Evolutionary conservation across 1,140 invertebrate species (phyloP), one percentile per base, ranked within the genome.

Genomic region (Tetragonula clypearis): DNA sequence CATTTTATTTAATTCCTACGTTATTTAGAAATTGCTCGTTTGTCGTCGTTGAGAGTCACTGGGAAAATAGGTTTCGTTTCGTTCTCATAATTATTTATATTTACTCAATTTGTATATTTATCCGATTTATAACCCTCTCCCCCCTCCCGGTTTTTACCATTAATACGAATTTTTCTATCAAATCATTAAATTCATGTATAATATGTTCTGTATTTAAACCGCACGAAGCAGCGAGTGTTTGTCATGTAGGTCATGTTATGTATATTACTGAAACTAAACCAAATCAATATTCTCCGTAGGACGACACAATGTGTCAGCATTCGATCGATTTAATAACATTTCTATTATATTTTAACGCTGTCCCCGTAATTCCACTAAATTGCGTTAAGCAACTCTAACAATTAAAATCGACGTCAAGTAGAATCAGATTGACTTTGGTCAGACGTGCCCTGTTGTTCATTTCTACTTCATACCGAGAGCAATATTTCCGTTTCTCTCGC

Each of bases 61-160:
- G 26, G 12, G 2, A 49, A 30, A 66, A 56, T 1, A 2, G 21
- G 35, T 14, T n/a, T 1, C 56, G 35, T 14, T n/a, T 1, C 56
- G 19, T 49, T 11, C n/a, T 58, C 53, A 0, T 77, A 21, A 49
- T 77, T 77, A 83, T 76, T 15, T 53, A 77, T 83, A 69, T 83
- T 49, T 19, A 21, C 12, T 1, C 14, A 19, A 17, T 9, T 2
- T 21, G 21, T 17, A n/a, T n/a, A n/a, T n/a, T n/a, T n/a, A n/a
- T 6, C n/a, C 35, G 21, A 55, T 55, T 60, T 60, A 23, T 3
- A 23, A 23, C 11, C 30, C 30, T 30, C 30, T 3, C 9, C 2
- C 21, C 11, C n/a, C 12, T 21, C 1, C 23, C 2, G 35, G 23
- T 41, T 41, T 41, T 41, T 41, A 41, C 41, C 6, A 62, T 3